These are phyloP conservation scores for Tupaia tana DNA, from an alignment of 2,113 vertebrate species.

Conservation along the genomic window DNA sequence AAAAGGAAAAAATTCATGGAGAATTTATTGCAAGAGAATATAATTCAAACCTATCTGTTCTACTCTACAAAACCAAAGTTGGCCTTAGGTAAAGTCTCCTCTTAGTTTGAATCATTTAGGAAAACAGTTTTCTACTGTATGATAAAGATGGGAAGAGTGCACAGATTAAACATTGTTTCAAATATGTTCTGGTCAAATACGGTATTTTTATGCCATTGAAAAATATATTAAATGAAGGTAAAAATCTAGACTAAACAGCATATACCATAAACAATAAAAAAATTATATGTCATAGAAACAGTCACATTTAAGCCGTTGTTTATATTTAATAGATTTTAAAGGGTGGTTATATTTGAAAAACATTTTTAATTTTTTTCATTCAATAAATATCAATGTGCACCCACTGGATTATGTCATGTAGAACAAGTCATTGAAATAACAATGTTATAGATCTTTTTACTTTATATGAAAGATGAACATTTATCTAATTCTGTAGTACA, in stretches of 20 bases:
- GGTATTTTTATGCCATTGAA: not conserved
- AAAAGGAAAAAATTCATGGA: not conserved
- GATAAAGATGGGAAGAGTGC: not conserved
- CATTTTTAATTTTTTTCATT: not conserved
- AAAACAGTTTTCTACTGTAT: not conserved
- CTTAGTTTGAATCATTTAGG: not conserved
- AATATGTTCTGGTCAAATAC: not conserved
- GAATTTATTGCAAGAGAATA: not conserved
- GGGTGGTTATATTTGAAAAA: not conserved
- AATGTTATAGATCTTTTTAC: not conserved
- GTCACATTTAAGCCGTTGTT: not conserved
- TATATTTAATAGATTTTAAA: not conserved
- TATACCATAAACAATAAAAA: not conserved
- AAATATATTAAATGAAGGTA: not conserved
- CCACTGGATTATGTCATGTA: not conserved
- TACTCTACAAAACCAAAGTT: not conserved
- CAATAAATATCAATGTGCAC: not conserved
- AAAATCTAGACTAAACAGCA: not conserved
- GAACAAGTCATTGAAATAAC: conserved; percentile 8
- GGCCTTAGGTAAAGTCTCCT: not conserved
- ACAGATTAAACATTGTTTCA: not conserved
- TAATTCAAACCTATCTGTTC: not conserved
- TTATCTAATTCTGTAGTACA: not conserved
- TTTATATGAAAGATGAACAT: not conserved
- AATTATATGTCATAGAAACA: not conserved